Conservation (phyloP, 2,797 vertebrate species). For the Dallia pectoralis region DNA sequence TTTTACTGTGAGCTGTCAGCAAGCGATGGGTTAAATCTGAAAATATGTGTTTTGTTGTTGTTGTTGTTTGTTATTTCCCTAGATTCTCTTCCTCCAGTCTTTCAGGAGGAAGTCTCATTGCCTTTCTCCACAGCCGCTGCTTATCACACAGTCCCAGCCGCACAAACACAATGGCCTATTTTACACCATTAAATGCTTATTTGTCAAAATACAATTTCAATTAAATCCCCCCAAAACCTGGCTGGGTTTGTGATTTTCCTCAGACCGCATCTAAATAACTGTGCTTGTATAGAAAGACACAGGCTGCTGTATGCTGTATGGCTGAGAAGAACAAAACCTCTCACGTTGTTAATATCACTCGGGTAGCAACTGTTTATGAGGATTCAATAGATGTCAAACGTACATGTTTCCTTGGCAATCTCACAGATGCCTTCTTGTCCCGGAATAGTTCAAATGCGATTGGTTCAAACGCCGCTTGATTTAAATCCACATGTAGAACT, state of each 20-base stretch:
- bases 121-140: constrained; percentile 71
- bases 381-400: constrained; percentile 20
- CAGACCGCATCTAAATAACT: constrained; percentile 39
- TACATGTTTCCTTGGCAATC: background rate
- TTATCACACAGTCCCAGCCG: constrained; percentile 78
- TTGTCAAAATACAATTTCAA: constrained; percentile 84
- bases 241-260: constrained; percentile 54
- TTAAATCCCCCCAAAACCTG: constrained; percentile 66
- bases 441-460: constrained; percentile 10
- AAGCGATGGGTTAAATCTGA: constrained; percentile 47
- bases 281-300: constrained; percentile 4
- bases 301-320: background rate
- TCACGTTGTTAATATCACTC: constrained; percentile 25
- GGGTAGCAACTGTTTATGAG: constrained; percentile 19
- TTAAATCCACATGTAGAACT: constrained; percentile 17
- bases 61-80: constrained; percentile 58
- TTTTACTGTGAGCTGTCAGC: constrained; percentile 37
- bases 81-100: constrained; percentile 44
- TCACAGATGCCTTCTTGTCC: constrained; percentile 13
- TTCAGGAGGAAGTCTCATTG: constrained; percentile 72
- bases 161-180: constrained; percentile 76
- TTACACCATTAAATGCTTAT: constrained; percentile 81
- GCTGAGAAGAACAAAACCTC: background rate
- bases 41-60: constrained; percentile 29
- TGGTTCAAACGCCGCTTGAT: constrained; percentile 16